Evolutionary conservation across 2,888 invertebrate species (phyloP).

Genomic region (Colostygia pectinataria): DNA sequence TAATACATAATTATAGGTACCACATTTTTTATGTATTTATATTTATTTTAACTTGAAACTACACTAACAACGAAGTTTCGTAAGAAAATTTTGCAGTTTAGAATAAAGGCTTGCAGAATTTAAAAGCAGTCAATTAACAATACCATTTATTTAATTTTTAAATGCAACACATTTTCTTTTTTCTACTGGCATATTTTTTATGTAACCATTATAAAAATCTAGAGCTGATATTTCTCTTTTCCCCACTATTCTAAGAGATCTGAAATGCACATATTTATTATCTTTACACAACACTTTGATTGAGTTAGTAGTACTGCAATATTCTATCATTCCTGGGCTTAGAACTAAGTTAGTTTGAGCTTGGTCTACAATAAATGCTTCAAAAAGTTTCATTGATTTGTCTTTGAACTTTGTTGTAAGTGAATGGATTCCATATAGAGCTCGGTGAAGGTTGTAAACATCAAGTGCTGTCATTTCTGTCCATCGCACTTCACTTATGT

Average conservation of each 20-base stretch:
- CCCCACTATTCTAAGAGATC: conserved; percentile 85
- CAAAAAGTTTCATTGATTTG: conserved; percentile 84
- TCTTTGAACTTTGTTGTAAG: conserved; percentile 85
- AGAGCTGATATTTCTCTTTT: conserved; percentile 88
- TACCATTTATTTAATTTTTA: conserved; percentile 45
- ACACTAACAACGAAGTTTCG: conserved; percentile 1
- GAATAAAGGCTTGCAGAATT: background rate
- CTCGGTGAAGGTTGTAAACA: conserved; percentile 88
- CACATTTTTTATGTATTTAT: conserved; percentile 11
- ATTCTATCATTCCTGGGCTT: conserved; percentile 84
- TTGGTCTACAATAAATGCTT: conserved; percentile 67
- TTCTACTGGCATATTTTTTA: conserved; percentile 81
- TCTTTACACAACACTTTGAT: conserved; percentile 87
- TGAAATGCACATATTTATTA: conserved; percentile 85
- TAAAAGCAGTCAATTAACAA: background rate
- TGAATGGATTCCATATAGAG: conserved; percentile 85
- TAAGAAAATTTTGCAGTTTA: too few species aligned
- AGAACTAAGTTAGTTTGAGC: conserved; percentile 42
- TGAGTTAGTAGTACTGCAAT: conserved; percentile 80
- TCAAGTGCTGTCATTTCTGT: conserved; percentile 82
- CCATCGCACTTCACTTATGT: conserved; percentile 87
- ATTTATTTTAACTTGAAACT: conserved; percentile 12
- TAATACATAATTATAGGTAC: conserved; percentile 6
- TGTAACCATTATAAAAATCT: conserved; percentile 94
- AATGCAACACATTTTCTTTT: conserved; percentile 59